Evolutionary conservation across 2,113 vertebrate genomes (phyloP), one percentile per base, ranked within the genome.

Genomic region (Rhombomys opimus): DNA sequence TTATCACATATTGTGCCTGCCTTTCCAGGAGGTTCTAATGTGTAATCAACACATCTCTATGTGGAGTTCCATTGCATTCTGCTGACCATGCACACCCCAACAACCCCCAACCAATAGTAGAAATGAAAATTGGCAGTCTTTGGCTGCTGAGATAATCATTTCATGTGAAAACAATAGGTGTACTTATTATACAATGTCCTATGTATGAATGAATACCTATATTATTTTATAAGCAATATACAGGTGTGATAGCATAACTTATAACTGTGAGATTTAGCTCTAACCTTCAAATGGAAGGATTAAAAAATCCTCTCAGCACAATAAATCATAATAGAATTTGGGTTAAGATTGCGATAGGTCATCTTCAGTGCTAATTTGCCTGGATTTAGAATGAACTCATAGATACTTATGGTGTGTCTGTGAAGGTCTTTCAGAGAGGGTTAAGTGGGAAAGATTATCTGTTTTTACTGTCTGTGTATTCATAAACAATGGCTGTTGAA

Each of bases 241-340:
- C 11, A 57, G 59, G 65, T 78, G 38, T 52, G 9, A 67, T 41
- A 84, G 14, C 38, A 22, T 67, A 11, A 4, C 5, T 93, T 85
- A 91, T 87, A 52, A 6, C 30, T 2, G 65, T 50, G 22, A 57
- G 12, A 3, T 61, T 94, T 87, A 86, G 76, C 78, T 46, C 87
- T 93, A 46, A 46, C 46, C 57, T 92, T 90, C 65, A 94, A 81
- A 72, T 67, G 22, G 7, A 10, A 68, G 15, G 73, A 92, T 92
- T 41, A 86, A 86, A 87, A 59, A 59, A 32, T 90, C 57, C 57
- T 89, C 22, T 82, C 92, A 63, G 30, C 11, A 89, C 38, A 15
- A n/a, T 46, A 73, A 78, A 4, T 82, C 61, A 63, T 20, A 35
- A 70, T 30, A 75, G 59, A 80, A 7, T 96, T 52, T 86, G 77